These are phyloP conservation scores for Conus ventricosus DNA, from an alignment of 1,140 invertebrate genomes.

Conservation along the genomic window DNA sequence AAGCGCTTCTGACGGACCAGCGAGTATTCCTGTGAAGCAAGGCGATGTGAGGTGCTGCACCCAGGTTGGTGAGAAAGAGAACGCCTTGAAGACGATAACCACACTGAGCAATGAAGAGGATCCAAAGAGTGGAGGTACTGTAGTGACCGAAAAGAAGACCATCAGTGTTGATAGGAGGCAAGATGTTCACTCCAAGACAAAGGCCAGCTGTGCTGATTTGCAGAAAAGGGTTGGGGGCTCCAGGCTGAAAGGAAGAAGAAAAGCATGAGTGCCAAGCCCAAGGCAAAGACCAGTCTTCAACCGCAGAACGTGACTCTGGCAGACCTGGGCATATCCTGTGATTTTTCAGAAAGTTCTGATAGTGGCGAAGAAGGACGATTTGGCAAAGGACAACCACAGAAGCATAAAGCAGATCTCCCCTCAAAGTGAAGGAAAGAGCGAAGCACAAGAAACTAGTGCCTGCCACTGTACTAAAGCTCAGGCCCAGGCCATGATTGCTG, in stretches of 20 bases:
- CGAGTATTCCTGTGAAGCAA: not conserved
- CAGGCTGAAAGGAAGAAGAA: not conserved
- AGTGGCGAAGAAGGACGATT: not conserved
- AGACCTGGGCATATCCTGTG: not conserved
- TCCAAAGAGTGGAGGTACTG: not conserved
- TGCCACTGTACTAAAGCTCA: not conserved
- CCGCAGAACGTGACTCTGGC: not conserved
- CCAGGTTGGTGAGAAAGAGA: not conserved
- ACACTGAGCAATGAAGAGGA: not conserved
- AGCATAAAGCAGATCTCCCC: not conserved
- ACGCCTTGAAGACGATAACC: not conserved
- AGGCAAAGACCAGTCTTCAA: not conserved
- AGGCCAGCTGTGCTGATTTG: not conserved
- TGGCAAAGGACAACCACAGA: not conserved
- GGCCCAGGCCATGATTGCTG: not conserved
- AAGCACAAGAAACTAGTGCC: not conserved
- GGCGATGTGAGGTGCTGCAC: not conserved
- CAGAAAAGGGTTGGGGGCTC: not conserved
- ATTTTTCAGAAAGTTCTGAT: slow-evolving; percentile 12
- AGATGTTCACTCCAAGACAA: not conserved
- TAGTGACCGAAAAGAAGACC: not conserved
- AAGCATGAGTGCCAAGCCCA: not conserved
- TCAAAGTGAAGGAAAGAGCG: not conserved
- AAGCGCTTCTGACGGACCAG: not conserved
- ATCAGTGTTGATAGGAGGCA: not conserved